Evolutionary conservation across 2,888 invertebrate genomes (phyloP).

Genomic region (Chaitophorus viminalis): DNA sequence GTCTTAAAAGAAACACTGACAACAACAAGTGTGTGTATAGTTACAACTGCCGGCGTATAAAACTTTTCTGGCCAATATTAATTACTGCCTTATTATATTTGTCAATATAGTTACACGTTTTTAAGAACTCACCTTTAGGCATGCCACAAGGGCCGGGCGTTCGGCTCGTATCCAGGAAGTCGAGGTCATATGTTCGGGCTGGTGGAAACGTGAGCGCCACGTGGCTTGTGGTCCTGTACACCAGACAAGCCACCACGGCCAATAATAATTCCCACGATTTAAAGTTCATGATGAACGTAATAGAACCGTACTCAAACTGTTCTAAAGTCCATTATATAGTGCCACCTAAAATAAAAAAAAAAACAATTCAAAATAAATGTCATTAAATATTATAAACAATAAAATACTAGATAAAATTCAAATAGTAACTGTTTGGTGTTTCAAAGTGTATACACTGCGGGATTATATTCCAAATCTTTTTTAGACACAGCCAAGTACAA

Average conservation of each 20-base stretch:
- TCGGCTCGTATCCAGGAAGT: constrained; percentile 90
- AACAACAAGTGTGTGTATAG: background rate
- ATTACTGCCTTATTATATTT: background rate
- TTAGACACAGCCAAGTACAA: too few relatives aligned
- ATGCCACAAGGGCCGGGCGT: constrained; percentile 94
- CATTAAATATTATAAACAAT: too few relatives aligned
- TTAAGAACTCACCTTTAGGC: constrained; percentile 81
- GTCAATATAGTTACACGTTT: background rate
- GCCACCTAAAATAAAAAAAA: constrained; percentile 36
- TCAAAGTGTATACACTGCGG: too few relatives aligned
- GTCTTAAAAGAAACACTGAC: constrained; percentile 5
- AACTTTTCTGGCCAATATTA: constrained; percentile 4
- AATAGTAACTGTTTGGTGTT: too few relatives aligned
- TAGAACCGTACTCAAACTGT: constrained; percentile 14
- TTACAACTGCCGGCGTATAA: background rate
- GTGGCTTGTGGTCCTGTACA: constrained; percentile 70
- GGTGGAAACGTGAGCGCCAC: constrained; percentile 91
- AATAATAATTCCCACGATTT: constrained; percentile 37
- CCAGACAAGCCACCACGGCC: constrained; percentile 46
- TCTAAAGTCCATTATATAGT: constrained; percentile 40
- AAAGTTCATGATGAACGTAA: constrained; percentile 39
- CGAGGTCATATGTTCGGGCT: constrained; percentile 87
- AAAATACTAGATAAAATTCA: too few relatives aligned
- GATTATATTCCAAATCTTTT: too few relatives aligned
- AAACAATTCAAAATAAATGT: background rate